Conservation (phyloP, 2,888 invertebrate species). For the Sabellastarte sp. region DNA sequence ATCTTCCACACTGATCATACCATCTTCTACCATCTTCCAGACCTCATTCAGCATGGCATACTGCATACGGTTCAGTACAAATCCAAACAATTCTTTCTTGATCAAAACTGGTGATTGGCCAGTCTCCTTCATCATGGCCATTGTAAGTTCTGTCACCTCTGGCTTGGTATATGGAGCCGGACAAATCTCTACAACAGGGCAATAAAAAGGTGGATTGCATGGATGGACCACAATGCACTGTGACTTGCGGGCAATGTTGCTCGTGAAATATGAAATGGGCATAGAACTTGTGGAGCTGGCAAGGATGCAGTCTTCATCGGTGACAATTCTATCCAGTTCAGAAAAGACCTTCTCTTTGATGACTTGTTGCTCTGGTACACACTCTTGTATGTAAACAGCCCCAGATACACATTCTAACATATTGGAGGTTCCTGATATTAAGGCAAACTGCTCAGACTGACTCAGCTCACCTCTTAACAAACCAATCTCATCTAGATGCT, state of each 20-base stretch:
- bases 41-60: constrained; percentile 90
- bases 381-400: constrained; percentile 80
- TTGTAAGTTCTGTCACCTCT: constrained; percentile 73
- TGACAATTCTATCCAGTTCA: constrained; percentile 71
- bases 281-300: constrained; percentile 94
- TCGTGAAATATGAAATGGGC: constrained; percentile 82
- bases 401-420: constrained; percentile 73
- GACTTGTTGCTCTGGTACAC: constrained; percentile 85
- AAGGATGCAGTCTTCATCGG: constrained; percentile 63
- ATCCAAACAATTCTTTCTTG: constrained; percentile 83
- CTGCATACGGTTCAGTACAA: constrained; percentile 91
- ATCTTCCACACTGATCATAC: constrained; percentile 82
- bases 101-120: constrained; percentile 87
- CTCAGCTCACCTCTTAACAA: constrained; percentile 74
- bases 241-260: constrained; percentile 71
- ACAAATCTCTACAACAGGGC: constrained; percentile 88
- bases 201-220: constrained; percentile 93
- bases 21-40: constrained; percentile 84
- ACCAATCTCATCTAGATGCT: constrained; percentile 57
- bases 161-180: constrained; percentile 89
- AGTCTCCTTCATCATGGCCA: constrained; percentile 78
- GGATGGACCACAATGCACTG: constrained; percentile 73
- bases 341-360: constrained; percentile 79
- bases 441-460: constrained; percentile 73
- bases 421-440: constrained; percentile 73